Evolutionary conservation across 2,888 invertebrate species (phyloP).

Genomic region (Anthoptus insignis): DNA sequence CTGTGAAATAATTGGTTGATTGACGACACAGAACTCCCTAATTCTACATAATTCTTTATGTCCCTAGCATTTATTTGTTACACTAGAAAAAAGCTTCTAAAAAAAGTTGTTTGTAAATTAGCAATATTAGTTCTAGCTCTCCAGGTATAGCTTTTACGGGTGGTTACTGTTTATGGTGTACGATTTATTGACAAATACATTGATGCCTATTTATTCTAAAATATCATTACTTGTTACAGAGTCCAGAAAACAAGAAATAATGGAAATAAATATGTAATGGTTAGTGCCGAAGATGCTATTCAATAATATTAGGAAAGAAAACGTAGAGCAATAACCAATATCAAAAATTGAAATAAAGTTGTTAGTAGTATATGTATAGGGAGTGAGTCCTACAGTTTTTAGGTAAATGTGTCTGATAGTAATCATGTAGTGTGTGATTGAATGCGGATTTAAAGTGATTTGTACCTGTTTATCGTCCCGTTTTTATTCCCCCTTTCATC

Average conservation of each 20-base stretch:
- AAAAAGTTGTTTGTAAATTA: too few species aligned
- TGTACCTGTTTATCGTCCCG: neutral
- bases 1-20: too few species aligned
- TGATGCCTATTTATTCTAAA: slow-evolving; percentile 25
- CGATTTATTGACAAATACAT: too few species aligned
- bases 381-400: slow-evolving; percentile 41
- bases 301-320: slow-evolving; percentile 45
- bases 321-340: slow-evolving; percentile 70
- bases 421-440: slow-evolving; percentile 48
- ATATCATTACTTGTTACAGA: slow-evolving; percentile 63
- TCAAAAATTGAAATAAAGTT: slow-evolving; percentile 55
- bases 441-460: slow-evolving; percentile 11
- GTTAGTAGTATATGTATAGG: slow-evolving; percentile 51
- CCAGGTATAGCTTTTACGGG: neutral
- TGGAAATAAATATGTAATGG: too few species aligned
- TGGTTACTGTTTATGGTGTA: too few species aligned
- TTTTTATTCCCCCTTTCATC: too few species aligned
- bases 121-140: too few species aligned
- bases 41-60: too few species aligned
- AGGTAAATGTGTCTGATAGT: slow-evolving; percentile 50
- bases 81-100: too few species aligned
- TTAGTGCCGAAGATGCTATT: slow-evolving; percentile 37
- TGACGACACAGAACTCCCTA: too few species aligned
- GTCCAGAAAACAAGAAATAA: slow-evolving; percentile 74
- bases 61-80: too few species aligned